phyloP scores from a whole-genome alignment of 2,888 invertebrate species.

The Hipparchia semele region DNA sequence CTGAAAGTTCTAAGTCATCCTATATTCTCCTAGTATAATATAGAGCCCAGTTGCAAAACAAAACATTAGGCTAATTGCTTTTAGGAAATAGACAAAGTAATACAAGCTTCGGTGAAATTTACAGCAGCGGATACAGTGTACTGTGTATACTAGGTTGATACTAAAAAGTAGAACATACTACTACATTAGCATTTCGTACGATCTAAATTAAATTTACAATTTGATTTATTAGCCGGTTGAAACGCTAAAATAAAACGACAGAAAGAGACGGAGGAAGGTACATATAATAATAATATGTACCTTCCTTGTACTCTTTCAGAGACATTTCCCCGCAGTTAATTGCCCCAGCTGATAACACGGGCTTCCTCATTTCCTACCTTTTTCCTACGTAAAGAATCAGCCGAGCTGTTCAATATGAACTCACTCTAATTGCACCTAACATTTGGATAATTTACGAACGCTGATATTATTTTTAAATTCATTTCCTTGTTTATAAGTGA shows the following conservation, averaged over 20 bases:
- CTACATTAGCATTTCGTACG: conserved; percentile 6
- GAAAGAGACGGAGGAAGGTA: no score
- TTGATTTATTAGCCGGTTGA: no score
- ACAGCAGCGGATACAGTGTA: background rate
- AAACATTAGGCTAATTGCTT: conserved; percentile 36
- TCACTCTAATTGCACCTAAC: no score
- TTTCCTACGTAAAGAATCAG: no score
- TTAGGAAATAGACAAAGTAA: conserved; percentile 27
- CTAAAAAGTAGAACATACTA: background rate
- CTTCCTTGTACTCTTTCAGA: no score
- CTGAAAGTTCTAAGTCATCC: background rate
- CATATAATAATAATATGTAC: no score
- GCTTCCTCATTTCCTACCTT: no score
- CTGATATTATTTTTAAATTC: background rate
- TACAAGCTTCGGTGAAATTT: conserved; percentile 14
- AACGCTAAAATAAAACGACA: no score
- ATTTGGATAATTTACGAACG: no score
- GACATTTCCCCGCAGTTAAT: no score
- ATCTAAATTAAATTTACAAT: background rate
- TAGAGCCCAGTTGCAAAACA: conserved; percentile 29
- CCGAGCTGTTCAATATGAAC: no score
- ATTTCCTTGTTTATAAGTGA: conserved; percentile 11
- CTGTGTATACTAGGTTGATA: background rate
- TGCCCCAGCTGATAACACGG: no score
- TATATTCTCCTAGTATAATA: conserved; percentile 35